Conservation (phyloP, 2,113 vertebrate genomes). For the Gnathonemus echidnorhynchus region DNA sequence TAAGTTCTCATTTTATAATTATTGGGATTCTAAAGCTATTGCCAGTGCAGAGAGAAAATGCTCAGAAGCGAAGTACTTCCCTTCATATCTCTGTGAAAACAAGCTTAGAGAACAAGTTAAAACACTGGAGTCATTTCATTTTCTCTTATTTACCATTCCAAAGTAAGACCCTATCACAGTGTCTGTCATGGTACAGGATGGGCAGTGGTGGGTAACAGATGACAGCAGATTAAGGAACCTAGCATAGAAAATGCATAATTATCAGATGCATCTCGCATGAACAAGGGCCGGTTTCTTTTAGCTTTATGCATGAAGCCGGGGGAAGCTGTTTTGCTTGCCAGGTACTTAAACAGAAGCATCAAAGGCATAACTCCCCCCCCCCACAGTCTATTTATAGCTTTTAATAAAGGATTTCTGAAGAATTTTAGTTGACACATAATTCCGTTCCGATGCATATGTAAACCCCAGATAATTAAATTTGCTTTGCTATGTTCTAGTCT, state of each 20-base stretch:
- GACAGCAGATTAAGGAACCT: neutral
- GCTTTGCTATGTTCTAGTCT: constrained; percentile 5
- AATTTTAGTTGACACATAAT: constrained; percentile 7
- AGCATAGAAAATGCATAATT: neutral
- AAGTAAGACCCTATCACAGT: neutral
- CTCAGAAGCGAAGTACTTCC: neutral
- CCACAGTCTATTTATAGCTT: neutral
- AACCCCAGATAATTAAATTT: constrained; percentile 13
- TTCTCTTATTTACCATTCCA: neutral
- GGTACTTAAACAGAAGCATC: constrained; percentile 5
- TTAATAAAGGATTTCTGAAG: constrained; percentile 6
- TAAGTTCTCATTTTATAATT: neutral
- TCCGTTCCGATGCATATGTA: neutral
- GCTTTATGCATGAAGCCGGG: neutral
- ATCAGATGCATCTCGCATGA: neutral
- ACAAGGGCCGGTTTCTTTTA: neutral
- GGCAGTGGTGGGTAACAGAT: neutral
- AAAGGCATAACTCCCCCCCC: neutral
- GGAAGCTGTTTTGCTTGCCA: neutral
- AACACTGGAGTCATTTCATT: neutral
- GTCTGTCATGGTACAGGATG: neutral
- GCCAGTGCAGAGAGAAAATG: neutral
- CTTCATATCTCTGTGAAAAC: neutral
- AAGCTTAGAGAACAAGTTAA: neutral
- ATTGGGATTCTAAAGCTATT: neutral